phyloP scores from a whole-genome alignment of 2,797 vertebrate species.

The Phalloptychus januarius region DNA sequence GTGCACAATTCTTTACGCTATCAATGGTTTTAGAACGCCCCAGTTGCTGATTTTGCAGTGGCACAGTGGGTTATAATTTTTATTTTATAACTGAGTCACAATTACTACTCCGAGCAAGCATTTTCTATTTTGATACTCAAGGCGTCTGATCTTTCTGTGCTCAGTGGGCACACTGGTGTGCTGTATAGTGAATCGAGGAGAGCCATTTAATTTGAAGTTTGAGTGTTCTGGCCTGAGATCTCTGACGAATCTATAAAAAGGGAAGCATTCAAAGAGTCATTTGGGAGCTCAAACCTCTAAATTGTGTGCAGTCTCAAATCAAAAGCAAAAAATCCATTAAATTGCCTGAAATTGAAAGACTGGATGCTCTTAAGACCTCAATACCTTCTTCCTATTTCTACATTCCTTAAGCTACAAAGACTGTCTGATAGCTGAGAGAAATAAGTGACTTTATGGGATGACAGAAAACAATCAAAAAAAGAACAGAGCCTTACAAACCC shows the following conservation, averaged over 20 bases:
- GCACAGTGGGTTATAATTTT: not conserved
- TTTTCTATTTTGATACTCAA: not conserved
- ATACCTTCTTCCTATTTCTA: not conserved
- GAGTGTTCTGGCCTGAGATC: not conserved
- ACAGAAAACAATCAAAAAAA: not conserved
- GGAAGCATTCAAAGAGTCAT: slow-evolving; percentile 5
- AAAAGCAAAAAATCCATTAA: slow-evolving; percentile 4
- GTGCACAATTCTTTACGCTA: not conserved
- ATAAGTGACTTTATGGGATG: not conserved
- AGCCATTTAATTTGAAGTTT: not conserved
- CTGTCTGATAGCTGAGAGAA: not conserved
- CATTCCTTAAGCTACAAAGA: not conserved
- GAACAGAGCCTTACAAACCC: not conserved
- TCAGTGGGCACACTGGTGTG: not conserved
- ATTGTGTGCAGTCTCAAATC: slow-evolving; percentile 9
- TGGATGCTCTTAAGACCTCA: slow-evolving; percentile 1
- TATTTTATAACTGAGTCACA: not conserved
- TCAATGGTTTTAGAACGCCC: not conserved
- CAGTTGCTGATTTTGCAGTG: not conserved
- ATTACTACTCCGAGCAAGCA: not conserved
- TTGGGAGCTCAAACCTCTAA: slow-evolving; percentile 8
- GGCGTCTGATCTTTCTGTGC: not conserved
- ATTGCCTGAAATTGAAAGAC: not conserved
- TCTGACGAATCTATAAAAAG: slow-evolving; percentile 6
- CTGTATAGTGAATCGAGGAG: not conserved